phyloP scores from a whole-genome alignment of 1,140 invertebrate genomes.

The Drosophila sturtevanti region DNA sequence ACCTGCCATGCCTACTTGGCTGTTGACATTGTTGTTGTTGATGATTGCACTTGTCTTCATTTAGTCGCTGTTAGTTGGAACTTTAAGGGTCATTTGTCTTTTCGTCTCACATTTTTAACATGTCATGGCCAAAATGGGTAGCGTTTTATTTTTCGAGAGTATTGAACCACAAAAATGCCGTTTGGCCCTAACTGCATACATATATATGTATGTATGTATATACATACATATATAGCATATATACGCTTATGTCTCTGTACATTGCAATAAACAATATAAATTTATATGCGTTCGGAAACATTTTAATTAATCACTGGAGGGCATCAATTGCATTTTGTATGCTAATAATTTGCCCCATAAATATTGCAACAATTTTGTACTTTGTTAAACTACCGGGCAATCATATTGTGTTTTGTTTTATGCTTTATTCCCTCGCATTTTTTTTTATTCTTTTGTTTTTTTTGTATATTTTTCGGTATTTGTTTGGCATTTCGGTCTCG shows the following conservation, averaged over 20 bases:
- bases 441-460: not conserved
- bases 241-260: conserved; percentile 12
- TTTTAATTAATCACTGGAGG: conserved; percentile 79
- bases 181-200: conserved; percentile 32
- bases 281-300: conserved; percentile 75
- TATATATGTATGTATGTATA: not conserved
- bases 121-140: conserved; percentile 50
- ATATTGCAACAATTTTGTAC: conserved; percentile 59
- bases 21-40: not conserved
- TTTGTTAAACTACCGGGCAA: conserved; percentile 1
- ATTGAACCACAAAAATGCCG: conserved; percentile 52
- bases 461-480: not conserved
- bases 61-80: conserved; percentile 80
- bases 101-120: conserved; percentile 75
- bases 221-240: conserved; percentile 17
- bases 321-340: conserved; percentile 80
- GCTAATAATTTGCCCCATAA: conserved; percentile 76
- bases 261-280: conserved; percentile 74
- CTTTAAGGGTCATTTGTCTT: conserved; percentile 76
- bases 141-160: conserved; percentile 8
- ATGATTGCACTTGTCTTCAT: conserved; percentile 60
- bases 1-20: not conserved
- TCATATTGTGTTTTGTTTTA: conserved; percentile 5
- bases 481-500: not conserved
- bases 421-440: not conserved